Evolutionary conservation across 37 sponge, comb jelly and placozoan species (phyloP), one percentile per base, ranked within the genome.

Genomic region (Ephydatia muelleri): DNA sequence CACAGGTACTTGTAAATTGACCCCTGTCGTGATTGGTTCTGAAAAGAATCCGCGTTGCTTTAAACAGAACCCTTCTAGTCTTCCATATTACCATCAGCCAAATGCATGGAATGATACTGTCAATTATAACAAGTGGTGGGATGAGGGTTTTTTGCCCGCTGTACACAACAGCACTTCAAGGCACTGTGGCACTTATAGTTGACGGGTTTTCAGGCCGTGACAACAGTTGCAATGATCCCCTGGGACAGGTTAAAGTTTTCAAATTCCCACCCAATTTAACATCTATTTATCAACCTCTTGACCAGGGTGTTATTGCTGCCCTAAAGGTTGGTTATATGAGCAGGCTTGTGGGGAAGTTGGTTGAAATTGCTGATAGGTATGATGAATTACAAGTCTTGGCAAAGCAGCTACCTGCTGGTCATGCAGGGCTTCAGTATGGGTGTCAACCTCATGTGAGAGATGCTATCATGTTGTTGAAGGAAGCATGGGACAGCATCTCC

Each of bases 41-140:
- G 78, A n/a, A 49, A 64, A 49, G 28, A 78, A 78, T 30, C 78
- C 78, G 8, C 65, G 65, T 38, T 78, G 78, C 31, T 78, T 78
- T 78, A 49, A 31, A 78, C 28, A 0, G 26, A 27, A 49, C 77
- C 77, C 77, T 48, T 40, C 77, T 77, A 43, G 49, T 35, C 28
- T 77, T 43, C 77, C 77, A 40, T 37, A 40, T 40, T 48, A 77
- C 77, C 47, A 43, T 38, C 36, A 77, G n/a, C 39, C 39, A 40
- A 77, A 78, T 78, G 78, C 78, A 57, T 78, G 78, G 47, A 78
- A 78, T 48, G 49, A 78, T 13, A 49, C 43, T 48, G 78, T 49
- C 28, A 27, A 57, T 32, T 57, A 26, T 49, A 78, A 78, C 43
- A 57, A 28, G 78, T 78, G 78, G 78, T 48, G 28, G 57, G 28